Conservation (phyloP, 2,113 vertebrate species). For the Cottus gobio region DNA sequence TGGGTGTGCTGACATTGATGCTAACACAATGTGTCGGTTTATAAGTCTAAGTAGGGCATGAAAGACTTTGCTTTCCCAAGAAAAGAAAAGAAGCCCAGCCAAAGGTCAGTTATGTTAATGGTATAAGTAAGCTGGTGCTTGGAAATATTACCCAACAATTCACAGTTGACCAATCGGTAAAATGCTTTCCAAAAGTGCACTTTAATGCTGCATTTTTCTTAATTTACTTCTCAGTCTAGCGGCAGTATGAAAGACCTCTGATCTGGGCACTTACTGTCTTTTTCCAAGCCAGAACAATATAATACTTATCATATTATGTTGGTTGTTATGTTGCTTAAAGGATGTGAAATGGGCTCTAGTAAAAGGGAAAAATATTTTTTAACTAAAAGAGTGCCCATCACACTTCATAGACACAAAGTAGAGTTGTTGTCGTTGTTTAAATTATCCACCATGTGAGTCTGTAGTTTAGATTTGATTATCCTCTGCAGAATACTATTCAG, state of each 20-base stretch:
- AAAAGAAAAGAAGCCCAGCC: conserved; percentile 43
- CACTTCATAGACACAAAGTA: conserved; percentile 9
- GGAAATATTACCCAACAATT: conserved; percentile 16
- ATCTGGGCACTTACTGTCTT: conserved; percentile 37
- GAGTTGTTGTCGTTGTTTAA: conserved; percentile 22
- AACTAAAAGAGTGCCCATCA: neutral
- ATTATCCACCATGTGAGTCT: neutral
- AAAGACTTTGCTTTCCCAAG: conserved; percentile 61
- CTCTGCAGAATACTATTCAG: neutral
- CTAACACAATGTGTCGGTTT: conserved; percentile 77
- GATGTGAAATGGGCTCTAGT: neutral
- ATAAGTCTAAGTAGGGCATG: conserved; percentile 71
- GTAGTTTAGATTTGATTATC: neutral
- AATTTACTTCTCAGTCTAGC: neutral
- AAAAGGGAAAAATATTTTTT: neutral
- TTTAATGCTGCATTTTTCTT: neutral
- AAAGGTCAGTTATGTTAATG: conserved; percentile 45
- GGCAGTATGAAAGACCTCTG: conserved; percentile 1
- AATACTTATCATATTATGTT: conserved; percentile 10
- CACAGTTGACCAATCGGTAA: conserved; percentile 20
- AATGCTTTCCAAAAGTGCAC: conserved; percentile 20
- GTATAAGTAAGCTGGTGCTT: conserved; percentile 5
- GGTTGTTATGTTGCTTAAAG: neutral
- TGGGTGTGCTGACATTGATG: conserved; percentile 74
- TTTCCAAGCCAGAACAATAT: conserved; percentile 15